Evolutionary conservation across 2,888 invertebrate species (phyloP).

Genomic region (Sarcophaga caerulescens): DNA sequence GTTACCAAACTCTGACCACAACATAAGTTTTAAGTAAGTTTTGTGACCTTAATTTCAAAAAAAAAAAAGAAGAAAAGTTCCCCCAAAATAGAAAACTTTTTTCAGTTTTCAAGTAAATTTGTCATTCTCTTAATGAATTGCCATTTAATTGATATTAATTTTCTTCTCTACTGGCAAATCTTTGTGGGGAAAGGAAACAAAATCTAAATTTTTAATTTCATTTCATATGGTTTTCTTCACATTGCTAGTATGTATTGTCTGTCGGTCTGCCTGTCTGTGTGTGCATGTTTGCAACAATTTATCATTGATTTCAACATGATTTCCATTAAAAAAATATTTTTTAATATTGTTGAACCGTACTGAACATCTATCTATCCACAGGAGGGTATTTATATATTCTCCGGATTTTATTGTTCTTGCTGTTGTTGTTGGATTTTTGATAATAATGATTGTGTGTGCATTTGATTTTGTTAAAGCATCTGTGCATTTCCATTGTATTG

Average conservation of each 20-base stretch:
- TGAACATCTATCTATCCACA: background rate
- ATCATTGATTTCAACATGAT: constrained; percentile 65
- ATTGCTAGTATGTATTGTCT: background rate
- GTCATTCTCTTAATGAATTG: constrained; percentile 62
- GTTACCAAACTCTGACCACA: constrained; percentile 34
- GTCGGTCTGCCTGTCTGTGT: background rate
- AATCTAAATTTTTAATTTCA: background rate
- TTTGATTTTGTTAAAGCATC: constrained; percentile 48
- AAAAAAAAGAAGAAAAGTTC: background rate
- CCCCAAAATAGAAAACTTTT: constrained; percentile 2
- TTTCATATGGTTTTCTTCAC: background rate
- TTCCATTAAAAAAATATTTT: constrained; percentile 40
- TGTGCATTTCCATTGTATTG: constrained; percentile 53
- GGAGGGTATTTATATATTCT: too few relatives aligned
- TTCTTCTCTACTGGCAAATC: background rate
- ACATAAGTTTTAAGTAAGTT: constrained; percentile 27
- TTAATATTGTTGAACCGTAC: constrained; percentile 49
- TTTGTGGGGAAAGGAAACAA: background rate
- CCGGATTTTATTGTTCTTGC: background rate
- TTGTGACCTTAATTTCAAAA: constrained; percentile 46
- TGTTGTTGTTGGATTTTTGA: constrained; percentile 7
- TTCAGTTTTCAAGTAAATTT: constrained; percentile 47
- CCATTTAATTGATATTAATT: constrained; percentile 63
- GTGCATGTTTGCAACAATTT: constrained; percentile 39
- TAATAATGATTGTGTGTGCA: background rate